A percentile compares a stretch with the other conserved stretches of the same genome.
These are phyloP conservation scores for Campaea margaritaria DNA, from an alignment of 2,888 invertebrate genomes.

Conservation along the genomic window DNA sequence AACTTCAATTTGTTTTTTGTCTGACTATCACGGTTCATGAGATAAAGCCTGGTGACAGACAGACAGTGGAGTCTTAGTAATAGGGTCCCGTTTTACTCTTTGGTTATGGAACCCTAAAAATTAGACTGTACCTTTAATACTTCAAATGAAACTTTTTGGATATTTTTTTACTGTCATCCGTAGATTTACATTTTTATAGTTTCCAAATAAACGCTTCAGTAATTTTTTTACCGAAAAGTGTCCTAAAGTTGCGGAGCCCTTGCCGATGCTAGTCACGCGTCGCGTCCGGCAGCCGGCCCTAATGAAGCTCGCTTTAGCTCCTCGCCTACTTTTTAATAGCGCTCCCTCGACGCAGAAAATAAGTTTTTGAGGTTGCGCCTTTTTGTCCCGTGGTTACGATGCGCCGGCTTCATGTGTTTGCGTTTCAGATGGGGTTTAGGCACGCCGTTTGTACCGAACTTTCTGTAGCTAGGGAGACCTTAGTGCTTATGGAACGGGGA, in stretches of 20 bases:
- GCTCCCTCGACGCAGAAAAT: constrained; percentile 44
- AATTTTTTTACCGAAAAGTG: neutral
- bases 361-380: constrained; percentile 44
- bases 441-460: neutral
- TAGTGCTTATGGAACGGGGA: constrained; percentile 1
- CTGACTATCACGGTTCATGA: too few relatives aligned
- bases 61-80: too few relatives aligned
- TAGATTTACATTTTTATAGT: too few relatives aligned
- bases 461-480: neutral
- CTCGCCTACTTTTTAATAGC: constrained; percentile 51
- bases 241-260: constrained; percentile 19
- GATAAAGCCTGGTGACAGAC: too few relatives aligned
- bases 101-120: too few relatives aligned
- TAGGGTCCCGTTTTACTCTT: too few relatives aligned
- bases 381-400: constrained; percentile 30
- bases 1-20: too few relatives aligned
- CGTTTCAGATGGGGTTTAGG: constrained; percentile 11
- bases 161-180: too few relatives aligned
- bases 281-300: constrained; percentile 42
- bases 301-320: constrained; percentile 51
- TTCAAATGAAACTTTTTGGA: too few relatives aligned
- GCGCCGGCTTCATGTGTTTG: constrained; percentile 17
- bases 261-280: constrained; percentile 53
- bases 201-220: neutral
- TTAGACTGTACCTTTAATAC: too few relatives aligned